Evolutionary conservation across 1,140 invertebrate species (phyloP), one percentile per base, ranked within the genome.

Genomic region (Saccostrea cuccullata): DNA sequence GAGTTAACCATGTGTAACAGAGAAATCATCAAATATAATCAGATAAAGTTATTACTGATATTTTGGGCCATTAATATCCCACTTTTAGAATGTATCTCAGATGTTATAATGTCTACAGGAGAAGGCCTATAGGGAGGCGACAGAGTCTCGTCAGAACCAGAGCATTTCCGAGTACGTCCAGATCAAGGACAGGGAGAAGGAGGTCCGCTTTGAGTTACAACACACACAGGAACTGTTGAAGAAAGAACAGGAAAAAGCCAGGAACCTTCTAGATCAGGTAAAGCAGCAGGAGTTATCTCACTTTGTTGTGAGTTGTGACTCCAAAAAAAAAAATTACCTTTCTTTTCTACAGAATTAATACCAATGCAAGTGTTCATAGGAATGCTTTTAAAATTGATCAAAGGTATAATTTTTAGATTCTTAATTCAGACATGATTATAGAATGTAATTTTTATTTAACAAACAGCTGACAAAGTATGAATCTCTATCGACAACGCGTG

Each of bases 241-340:
- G 56, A 91, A 91, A 36, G 94, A 94, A 88, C 87, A 93, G 83
- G 93, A 94, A 36, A 90, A 89, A 60, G 55, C 85, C 36, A 86
- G 91, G 67, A 90, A 91, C 40, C 92, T 91, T 82, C 82, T 93
- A 30, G 93, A 94, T 73, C 91, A 94, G 92, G 94, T 94, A 86
- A 3, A 4, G 23, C 40, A 82, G 73, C 40, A 82, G 73, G 26
- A 36, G 26, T 47, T 82, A 47, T 26, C 23, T 82, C 40, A 17
- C 26, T 36, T 30, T 47, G 23, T 82, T 11, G 12, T n/a, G 26
- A 15, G 23, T 82, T 11, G 12, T n/a, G 26, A 15, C 15, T 82
- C 9, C n/a, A n/a, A n/a, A 36, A 47, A 47, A 47, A 47, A 9
- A 47, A 0, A 0, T 47, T 47, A 6, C 40, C 47, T 47, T 47